Conservation (phyloP, 2,113 vertebrate species). For the Urocynchramus pylzowi region DNA sequence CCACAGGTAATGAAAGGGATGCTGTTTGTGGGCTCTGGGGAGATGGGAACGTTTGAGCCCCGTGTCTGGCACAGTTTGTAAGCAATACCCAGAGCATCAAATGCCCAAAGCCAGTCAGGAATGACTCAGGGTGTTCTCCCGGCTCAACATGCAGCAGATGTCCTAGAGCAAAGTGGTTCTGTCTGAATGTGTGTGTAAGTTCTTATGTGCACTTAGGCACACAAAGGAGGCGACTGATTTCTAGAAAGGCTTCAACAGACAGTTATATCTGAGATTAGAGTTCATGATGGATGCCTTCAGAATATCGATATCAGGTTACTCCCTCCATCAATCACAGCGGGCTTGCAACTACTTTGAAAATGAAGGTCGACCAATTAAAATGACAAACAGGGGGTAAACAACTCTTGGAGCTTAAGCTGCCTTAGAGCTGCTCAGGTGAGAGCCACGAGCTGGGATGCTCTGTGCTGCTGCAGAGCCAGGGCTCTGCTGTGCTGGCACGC, state of each 20-base stretch:
- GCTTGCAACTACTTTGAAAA: not conserved
- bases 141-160: not conserved
- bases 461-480: not conserved
- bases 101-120: not conserved
- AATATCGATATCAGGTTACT: conserved; percentile 17
- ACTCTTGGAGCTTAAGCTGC: not conserved
- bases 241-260: not conserved
- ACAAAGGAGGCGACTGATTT: not conserved
- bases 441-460: not conserved
- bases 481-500: fast-evolving
- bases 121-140: not conserved
- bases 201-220: not conserved
- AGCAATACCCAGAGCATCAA: not conserved
- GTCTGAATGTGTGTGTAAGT: not conserved
- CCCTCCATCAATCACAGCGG: not conserved
- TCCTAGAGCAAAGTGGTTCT: not conserved
- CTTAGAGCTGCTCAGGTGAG: not conserved
- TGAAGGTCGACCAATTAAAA: not conserved
- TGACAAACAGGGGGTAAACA: not conserved
- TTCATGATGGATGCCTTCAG: not conserved
- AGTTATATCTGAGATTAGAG: not conserved
- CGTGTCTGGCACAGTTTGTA: not conserved
- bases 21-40: not conserved
- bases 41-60: not conserved
- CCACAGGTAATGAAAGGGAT: not conserved